Conservation (phyloP, 53 echinoderm and acorn worm species). For the Crossaster papposus region DNA sequence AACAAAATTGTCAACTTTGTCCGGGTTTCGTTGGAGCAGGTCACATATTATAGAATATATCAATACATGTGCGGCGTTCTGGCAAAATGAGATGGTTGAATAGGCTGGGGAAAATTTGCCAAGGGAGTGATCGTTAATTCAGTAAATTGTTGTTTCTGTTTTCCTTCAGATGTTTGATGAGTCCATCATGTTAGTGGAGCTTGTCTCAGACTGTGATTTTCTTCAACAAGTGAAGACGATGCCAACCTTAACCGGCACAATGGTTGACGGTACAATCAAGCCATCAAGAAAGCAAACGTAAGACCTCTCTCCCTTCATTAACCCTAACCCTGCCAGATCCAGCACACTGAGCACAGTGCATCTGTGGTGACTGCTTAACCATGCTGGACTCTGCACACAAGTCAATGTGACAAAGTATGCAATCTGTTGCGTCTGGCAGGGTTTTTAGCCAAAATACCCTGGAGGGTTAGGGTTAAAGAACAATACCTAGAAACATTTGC, state of each 20-base stretch:
- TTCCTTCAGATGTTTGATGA: not conserved
- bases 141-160: not conserved
- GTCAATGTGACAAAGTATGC: too few species aligned
- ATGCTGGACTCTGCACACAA: too few species aligned
- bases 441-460: too few species aligned
- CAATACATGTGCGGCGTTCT: not conserved
- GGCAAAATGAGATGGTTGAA: not conserved
- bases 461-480: too few species aligned
- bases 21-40: too few species aligned
- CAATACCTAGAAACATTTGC: not conserved
- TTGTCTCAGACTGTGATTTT: not conserved
- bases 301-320: not conserved
- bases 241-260: not conserved
- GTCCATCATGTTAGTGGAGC: not conserved
- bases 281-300: not conserved
- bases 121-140: not conserved
- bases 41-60: too few species aligned
- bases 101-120: not conserved
- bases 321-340: too few species aligned
- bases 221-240: not conserved
- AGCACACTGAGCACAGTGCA: too few species aligned
- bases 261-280: too few species aligned
- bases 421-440: too few species aligned
- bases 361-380: too few species aligned
- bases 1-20: too few species aligned